phyloP scores from a whole-genome alignment of 2,888 invertebrate species.

The Dynastes maya region DNA sequence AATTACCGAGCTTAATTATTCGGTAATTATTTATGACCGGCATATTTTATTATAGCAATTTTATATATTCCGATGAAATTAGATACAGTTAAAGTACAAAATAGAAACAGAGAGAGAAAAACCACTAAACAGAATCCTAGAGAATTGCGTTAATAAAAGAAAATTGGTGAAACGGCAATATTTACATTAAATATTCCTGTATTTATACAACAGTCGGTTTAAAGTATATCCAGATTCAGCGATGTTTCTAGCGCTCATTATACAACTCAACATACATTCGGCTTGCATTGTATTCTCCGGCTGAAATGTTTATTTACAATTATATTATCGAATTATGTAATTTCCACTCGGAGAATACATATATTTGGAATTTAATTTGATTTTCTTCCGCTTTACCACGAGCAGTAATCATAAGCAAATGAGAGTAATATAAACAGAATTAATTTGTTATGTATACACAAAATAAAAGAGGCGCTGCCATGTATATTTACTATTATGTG shows the following conservation, averaged over 20 bases:
- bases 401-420: background rate
- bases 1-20: no score
- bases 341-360: background rate
- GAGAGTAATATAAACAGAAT: background rate
- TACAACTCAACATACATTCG: background rate
- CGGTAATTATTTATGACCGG: no score
- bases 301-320: background rate
- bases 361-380: background rate
- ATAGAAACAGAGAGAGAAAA: no score
- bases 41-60: no score
- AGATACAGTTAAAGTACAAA: no score
- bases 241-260: background rate
- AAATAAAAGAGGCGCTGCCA: background rate
- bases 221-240: background rate
- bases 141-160: background rate
- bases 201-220: background rate
- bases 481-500: background rate
- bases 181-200: background rate
- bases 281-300: background rate
- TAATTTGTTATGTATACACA: background rate
- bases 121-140: background rate
- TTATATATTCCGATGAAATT: no score
- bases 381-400: background rate
- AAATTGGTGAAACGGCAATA: background rate
- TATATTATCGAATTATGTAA: background rate